These are phyloP conservation scores for Syngnathus acus DNA, from an alignment of 2,797 vertebrate species.

Conservation along the genomic window DNA sequence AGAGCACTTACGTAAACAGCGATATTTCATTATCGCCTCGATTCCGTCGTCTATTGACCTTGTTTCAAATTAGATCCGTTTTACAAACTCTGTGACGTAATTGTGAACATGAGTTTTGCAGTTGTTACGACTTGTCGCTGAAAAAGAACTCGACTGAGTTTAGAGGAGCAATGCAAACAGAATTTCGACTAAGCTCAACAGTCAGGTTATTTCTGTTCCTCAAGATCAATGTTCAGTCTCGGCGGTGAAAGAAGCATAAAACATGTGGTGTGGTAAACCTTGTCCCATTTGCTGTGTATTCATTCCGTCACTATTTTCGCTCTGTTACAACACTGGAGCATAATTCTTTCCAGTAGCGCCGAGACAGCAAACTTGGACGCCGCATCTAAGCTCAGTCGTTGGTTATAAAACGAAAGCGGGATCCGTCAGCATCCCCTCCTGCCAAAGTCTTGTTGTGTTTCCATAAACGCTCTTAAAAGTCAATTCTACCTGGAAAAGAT, in stretches of 20 bases:
- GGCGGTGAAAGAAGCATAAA: constrained; percentile 46
- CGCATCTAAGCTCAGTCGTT: constrained; percentile 11
- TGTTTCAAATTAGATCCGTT: no score
- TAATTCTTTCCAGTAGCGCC: constrained; percentile 45
- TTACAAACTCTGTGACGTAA: no score
- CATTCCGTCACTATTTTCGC: constrained; percentile 47
- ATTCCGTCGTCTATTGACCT: not conserved
- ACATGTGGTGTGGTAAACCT: constrained; percentile 29
- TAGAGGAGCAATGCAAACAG: not conserved
- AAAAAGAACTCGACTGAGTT: no score
- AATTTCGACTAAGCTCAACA: not conserved
- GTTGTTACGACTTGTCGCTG: no score
- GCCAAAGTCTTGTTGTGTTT: constrained; percentile 42
- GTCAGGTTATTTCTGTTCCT: not conserved
- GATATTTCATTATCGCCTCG: not conserved
- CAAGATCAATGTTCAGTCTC: constrained; percentile 41
- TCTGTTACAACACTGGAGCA: constrained; percentile 35
- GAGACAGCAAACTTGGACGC: constrained; percentile 16
- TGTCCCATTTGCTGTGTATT: constrained; percentile 25
- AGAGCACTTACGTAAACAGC: not conserved
- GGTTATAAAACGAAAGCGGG: constrained; percentile 5
- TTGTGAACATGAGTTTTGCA: no score
- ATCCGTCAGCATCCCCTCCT: constrained; percentile 37
- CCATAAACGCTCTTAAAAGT: constrained; percentile 36
- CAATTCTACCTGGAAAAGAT: constrained; percentile 40